Evolutionary conservation across 2,797 vertebrate species (phyloP), one percentile per base, ranked within the genome.

Genomic region (Chelon auratus): DNA sequence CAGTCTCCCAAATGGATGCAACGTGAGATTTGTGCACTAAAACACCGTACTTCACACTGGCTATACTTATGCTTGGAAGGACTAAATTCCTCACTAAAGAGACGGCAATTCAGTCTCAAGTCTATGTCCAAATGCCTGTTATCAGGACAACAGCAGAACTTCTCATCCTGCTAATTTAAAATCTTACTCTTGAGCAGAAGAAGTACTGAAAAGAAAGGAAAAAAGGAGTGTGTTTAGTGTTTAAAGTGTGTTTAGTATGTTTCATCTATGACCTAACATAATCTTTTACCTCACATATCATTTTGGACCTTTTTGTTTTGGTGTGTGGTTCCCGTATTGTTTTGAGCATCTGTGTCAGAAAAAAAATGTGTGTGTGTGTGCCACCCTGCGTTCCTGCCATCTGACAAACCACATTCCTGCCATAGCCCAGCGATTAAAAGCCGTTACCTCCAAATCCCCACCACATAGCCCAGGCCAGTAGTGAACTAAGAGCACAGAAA

Each of bases 401-500:
- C 76, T 88, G 83, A 91, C 82, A 77, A 75, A 87, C 85, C 77
- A 67, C 89, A 87, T 93, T 91, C 86, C 80, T 88, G 74, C 89
- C 90, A 89, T 89, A 83, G 77, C 84, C 84, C 78, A 72, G 87
- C 90, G 91, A 86, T 89, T 89, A 93, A 88, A 82, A 74, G 72
- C 86, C 86, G 87, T 89, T 80, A 90, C 81, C 89, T 88, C 88
- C 73, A 81, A 82, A 87, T 81, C 80, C 79, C 77, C 67, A 78
- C 76, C 84, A 75, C 89, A 87, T 71, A 86, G 78, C 80, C 78
- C 24, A 75, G 85, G 72, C 82, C 86, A 78, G 77, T 85, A 84
- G 81, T 85, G 72, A 90, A 88, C 80, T 68, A 81, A 88, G 86
- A 91, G 91, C 80, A 78, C 75, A 86, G 77, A 88, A 87, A 89